phyloP scores from a whole-genome alignment of 2,888 invertebrate genomes.

The Lypha dubia region DNA sequence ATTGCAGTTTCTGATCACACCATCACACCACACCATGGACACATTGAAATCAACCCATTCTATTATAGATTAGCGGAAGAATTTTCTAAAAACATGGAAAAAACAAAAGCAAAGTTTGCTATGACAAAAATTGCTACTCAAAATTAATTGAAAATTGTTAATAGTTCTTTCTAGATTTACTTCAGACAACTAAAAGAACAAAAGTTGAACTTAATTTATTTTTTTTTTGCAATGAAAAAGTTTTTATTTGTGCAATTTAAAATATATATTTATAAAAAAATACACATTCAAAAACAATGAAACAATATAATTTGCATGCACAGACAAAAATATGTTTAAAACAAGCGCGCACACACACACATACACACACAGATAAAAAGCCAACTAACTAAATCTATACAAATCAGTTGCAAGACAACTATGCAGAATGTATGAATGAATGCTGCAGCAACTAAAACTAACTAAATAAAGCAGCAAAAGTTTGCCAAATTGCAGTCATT shows the following conservation, averaged over 20 bases:
- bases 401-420: conserved; percentile 9
- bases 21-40: too few relatives aligned
- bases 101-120: too few relatives aligned
- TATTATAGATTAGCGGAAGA: too few relatives aligned
- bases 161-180: too few relatives aligned
- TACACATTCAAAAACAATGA: neutral
- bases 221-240: neutral
- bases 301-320: neutral
- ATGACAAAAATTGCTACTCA: too few relatives aligned
- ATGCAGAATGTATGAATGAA: neutral
- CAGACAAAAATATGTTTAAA: neutral
- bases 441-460: neutral
- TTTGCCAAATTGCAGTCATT: conserved; percentile 70
- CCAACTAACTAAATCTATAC: neutral
- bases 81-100: too few relatives aligned
- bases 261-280: neutral
- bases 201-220: too few relatives aligned
- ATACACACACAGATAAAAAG: too few relatives aligned
- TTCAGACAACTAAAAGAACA: neutral
- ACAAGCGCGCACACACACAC: neutral
- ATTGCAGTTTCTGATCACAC: too few relatives aligned
- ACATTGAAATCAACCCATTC: too few relatives aligned
- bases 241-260: conserved; percentile 9
- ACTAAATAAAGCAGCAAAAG: conserved; percentile 54
- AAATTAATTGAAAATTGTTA: too few relatives aligned